Conservation (phyloP, 2,888 invertebrate genomes). For the Mythimna lalbum region DNA sequence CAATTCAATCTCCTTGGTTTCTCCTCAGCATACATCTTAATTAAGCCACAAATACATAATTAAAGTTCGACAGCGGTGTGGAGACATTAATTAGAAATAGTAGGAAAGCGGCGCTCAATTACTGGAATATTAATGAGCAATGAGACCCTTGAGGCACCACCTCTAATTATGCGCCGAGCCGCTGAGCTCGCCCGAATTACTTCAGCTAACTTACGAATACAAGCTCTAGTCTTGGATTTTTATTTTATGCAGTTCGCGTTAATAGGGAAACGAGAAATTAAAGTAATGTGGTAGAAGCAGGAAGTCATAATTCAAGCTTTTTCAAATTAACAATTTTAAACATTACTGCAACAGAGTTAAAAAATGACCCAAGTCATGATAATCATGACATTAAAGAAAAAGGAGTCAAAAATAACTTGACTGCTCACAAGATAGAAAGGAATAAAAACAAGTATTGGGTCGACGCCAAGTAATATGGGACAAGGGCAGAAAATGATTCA, state of each 20-base stretch:
- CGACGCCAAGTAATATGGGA: too few relatives aligned
- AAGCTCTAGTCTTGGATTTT: constrained; percentile 36
- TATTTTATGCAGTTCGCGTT: constrained; percentile 29
- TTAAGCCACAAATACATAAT: constrained; percentile 57
- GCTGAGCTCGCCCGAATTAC: constrained; percentile 54
- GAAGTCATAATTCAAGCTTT: neutral
- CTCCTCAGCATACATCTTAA: constrained; percentile 49
- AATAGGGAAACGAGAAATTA: constrained; percentile 24
- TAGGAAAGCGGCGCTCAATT: constrained; percentile 60
- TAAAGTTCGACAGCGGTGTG: constrained; percentile 52
- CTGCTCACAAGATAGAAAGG: too few relatives aligned
- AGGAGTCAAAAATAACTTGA: too few relatives aligned
- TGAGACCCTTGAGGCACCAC: constrained; percentile 59
- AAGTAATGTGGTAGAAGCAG: neutral
- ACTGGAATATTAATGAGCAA: constrained; percentile 68
- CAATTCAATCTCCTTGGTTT: constrained; percentile 31
- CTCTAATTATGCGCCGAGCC: constrained; percentile 60
- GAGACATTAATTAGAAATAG: constrained; percentile 64
- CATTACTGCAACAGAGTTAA: neutral
- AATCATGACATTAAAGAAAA: too few relatives aligned
- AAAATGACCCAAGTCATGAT: too few relatives aligned
- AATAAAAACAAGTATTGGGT: too few relatives aligned
- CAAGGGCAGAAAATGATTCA: too few relatives aligned
- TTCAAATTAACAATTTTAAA: neutral
- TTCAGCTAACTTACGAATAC: constrained; percentile 50